Conservation (phyloP, 2,113 vertebrate species). For the Mola mola region DNA sequence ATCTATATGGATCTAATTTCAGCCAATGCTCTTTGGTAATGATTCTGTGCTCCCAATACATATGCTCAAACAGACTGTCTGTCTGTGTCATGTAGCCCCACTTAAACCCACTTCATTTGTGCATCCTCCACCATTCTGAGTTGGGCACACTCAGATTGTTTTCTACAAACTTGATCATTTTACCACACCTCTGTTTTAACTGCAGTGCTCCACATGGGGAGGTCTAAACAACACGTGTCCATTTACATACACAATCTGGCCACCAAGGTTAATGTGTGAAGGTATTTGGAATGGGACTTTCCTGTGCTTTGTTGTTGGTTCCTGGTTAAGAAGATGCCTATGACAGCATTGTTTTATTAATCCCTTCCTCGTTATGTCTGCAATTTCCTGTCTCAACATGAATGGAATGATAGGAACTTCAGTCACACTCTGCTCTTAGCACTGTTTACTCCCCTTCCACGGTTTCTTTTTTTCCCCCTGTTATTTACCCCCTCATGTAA, state of each 20-base stretch:
- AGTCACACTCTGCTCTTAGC: slow-evolving; percentile 42
- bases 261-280: slow-evolving; percentile 14
- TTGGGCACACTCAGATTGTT: slow-evolving; percentile 24
- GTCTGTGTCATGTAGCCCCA: slow-evolving; percentile 29
- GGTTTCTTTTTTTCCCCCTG: slow-evolving; percentile 47
- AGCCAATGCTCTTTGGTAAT: slow-evolving; percentile 82
- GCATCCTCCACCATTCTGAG: neutral
- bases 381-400: slow-evolving; percentile 80
- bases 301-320: slow-evolving; percentile 40
- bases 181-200: slow-evolving; percentile 35
- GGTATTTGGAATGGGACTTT: slow-evolving; percentile 43
- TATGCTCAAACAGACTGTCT: slow-evolving; percentile 24
- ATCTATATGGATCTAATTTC: slow-evolving; percentile 83
- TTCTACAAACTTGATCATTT: slow-evolving; percentile 38
- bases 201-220: slow-evolving; percentile 15
- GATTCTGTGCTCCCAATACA: slow-evolving; percentile 46
- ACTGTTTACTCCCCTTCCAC: slow-evolving; percentile 35
- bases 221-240: slow-evolving; percentile 2
- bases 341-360: slow-evolving; percentile 73
- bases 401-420: slow-evolving; percentile 82
- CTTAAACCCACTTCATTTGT: slow-evolving; percentile 42
- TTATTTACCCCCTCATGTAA: slow-evolving; percentile 61
- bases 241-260: neutral
- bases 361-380: slow-evolving; percentile 59
- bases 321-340: slow-evolving; percentile 57